Conservation (phyloP, 2,888 invertebrate species). For the Cecidostiba fungosa region DNA sequence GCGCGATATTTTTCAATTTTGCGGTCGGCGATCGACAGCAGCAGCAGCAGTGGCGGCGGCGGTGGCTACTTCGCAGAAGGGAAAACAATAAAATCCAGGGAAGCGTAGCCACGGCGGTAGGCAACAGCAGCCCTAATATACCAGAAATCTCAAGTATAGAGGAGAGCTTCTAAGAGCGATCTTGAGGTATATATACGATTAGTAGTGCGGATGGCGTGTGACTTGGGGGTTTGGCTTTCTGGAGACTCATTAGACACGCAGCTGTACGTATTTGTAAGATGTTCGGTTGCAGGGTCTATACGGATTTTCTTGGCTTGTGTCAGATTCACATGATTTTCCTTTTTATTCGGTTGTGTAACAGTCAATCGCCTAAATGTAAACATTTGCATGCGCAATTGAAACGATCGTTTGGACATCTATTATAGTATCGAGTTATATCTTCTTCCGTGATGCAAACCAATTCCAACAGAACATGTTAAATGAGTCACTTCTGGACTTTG, state of each 20-base stretch:
- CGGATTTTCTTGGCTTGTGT: too few relatives aligned
- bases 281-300: too few relatives aligned
- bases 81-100: constrained; percentile 55
- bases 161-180: constrained; percentile 4
- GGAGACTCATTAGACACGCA: not conserved
- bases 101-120: not conserved
- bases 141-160: not conserved
- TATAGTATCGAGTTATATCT: too few relatives aligned
- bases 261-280: constrained; percentile 1
- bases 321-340: too few relatives aligned
- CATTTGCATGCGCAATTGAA: not conserved
- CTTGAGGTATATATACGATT: not conserved
- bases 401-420: not conserved
- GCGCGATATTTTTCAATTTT: constrained; percentile 43
- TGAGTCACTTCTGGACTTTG: not conserved
- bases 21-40: not conserved
- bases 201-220: constrained; percentile 26
- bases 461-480: not conserved
- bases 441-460: not conserved
- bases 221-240: not conserved
- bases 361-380: too few relatives aligned
- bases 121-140: not conserved
- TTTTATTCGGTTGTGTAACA: too few relatives aligned
- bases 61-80: constrained; percentile 31
- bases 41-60: not conserved